Evolutionary conservation across 2,888 invertebrate species (phyloP).

Genomic region (Thecocarcelia acutangulata): DNA sequence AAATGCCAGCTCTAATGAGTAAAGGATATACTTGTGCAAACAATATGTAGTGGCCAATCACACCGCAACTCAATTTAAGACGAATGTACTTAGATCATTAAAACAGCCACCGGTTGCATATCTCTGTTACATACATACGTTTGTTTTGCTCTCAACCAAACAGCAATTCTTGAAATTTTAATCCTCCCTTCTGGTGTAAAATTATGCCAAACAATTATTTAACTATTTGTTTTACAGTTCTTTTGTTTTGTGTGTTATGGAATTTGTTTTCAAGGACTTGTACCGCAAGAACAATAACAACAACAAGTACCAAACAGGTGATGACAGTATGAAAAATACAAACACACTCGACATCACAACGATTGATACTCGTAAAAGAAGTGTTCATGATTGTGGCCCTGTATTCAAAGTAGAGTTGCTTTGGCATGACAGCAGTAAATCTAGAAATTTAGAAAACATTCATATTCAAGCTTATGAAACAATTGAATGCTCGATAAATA

Average conservation of each 20-base stretch:
- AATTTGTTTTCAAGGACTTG: slow-evolving; percentile 37
- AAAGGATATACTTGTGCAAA: no score
- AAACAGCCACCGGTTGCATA: no score
- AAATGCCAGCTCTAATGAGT: no score
- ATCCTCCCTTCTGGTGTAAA: slow-evolving; percentile 49
- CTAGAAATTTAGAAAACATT: slow-evolving; percentile 11
- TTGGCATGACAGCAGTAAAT: slow-evolving; percentile 12
- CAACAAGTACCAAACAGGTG: slow-evolving; percentile 21
- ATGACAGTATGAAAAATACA: slow-evolving; percentile 34
- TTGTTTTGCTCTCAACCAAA: slow-evolving; percentile 22
- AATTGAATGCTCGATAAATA: neutral
- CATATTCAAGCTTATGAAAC: neutral
- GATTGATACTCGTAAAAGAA: slow-evolving; percentile 33
- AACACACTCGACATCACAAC: slow-evolving; percentile 7
- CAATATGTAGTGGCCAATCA: no score
- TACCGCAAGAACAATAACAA: slow-evolving; percentile 18
- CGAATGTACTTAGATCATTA: no score
- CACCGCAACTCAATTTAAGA: no score
- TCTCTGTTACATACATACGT: no score
- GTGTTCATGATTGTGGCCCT: neutral
- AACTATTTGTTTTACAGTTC: slow-evolving; percentile 16
- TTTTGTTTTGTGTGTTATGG: neutral
- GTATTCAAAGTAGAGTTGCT: neutral
- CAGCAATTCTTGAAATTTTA: slow-evolving; percentile 35
- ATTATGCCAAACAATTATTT: slow-evolving; percentile 45